Conservation (phyloP, 2,888 invertebrate species). For the Petrolisthes manimaculis region DNA sequence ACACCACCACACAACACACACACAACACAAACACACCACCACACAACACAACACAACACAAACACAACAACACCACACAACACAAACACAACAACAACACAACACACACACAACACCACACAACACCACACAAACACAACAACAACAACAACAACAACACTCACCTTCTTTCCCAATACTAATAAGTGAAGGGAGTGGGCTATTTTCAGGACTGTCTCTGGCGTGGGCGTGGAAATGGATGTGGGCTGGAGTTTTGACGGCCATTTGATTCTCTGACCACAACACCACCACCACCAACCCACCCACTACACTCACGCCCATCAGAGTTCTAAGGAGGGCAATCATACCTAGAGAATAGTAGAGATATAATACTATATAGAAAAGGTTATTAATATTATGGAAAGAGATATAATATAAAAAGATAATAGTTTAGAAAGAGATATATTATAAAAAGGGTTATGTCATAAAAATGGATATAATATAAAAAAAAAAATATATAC, state of each 20-base stretch:
- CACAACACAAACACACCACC: too few relatives aligned
- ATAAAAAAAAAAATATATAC: neutral
- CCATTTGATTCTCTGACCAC: conserved; percentile 53
- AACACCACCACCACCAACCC: conserved; percentile 49
- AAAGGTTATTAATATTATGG: neutral
- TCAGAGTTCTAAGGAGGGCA: conserved; percentile 43
- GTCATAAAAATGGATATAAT: neutral
- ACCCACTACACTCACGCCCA: conserved; percentile 50
- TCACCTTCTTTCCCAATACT: neutral
- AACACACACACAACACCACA: too few relatives aligned
- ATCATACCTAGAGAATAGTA: conserved; percentile 19
- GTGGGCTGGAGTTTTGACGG: conserved; percentile 49
- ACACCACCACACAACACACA: too few relatives aligned
- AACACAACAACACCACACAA: too few relatives aligned
- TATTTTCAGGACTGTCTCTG: conserved; percentile 14
- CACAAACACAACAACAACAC: too few relatives aligned
- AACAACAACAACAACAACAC: neutral
- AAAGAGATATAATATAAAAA: conserved; percentile 3
- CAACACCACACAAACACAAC: too few relatives aligned
- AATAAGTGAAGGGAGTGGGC: neutral
- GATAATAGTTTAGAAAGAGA: neutral
- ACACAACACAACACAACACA: too few relatives aligned
- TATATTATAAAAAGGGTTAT: neutral
- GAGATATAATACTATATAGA: neutral
- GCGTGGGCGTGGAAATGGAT: conserved; percentile 51